These are phyloP conservation scores for Chloroceryle inda DNA, from an alignment of 2,797 vertebrate species.

Conservation along the genomic window DNA sequence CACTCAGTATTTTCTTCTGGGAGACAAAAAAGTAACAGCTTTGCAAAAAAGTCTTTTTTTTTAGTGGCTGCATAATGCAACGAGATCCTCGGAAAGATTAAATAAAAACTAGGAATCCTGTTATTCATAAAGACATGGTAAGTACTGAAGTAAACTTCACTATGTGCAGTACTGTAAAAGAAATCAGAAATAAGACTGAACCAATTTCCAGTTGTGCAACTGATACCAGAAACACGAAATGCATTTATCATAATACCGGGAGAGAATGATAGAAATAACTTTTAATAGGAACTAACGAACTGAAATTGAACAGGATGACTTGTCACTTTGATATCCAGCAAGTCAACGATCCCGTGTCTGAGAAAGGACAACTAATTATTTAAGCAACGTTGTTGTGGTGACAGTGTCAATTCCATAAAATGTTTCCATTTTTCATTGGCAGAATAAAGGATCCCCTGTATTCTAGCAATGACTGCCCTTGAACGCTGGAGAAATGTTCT, in stretches of 20 bases:
- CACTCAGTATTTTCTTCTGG: accelerated
- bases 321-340: slow-evolving; percentile 6
- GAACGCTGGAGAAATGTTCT: neutral
- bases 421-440: slow-evolving; percentile 41
- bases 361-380: neutral
- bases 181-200: neutral
- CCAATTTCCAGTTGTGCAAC: neutral
- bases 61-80: neutral
- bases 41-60: neutral
- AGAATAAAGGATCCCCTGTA: slow-evolving; percentile 30
- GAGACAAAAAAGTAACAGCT: neutral
- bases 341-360: neutral
- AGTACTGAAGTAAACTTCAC: neutral
- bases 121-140: neutral
- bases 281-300: neutral
- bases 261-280: neutral
- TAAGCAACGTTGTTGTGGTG: neutral
- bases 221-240: neutral
- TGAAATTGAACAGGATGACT: neutral
- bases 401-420: neutral
- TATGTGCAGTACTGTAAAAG: neutral
- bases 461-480: slow-evolving; percentile 24
- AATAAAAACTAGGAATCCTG: neutral
- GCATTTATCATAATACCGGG: neutral
- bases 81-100: neutral